A percentile compares a stretch with the other conserved stretches of the same genome.
Conservation (phyloP, 1,140 invertebrate species). For the Nymphalis io region DNA sequence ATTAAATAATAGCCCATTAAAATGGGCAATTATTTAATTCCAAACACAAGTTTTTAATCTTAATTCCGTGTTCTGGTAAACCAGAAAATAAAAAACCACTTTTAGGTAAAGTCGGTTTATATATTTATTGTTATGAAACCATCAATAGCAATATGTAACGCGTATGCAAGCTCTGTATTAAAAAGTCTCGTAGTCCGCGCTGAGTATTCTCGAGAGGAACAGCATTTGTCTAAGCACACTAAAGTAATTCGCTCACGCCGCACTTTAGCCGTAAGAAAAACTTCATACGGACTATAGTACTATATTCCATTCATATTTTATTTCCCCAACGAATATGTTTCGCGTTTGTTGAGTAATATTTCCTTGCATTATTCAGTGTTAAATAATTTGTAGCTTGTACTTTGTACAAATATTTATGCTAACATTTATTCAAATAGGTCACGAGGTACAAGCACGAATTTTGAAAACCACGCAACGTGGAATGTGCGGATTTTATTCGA, state of each 20-base stretch:
- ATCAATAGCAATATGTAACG: background rate
- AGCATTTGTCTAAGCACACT: background rate
- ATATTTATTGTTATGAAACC: no score
- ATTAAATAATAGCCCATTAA: no score
- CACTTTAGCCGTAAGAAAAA: background rate
- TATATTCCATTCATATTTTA: background rate
- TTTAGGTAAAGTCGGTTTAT: no score
- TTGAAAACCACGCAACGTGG: background rate
- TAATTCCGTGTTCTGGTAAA: no score
- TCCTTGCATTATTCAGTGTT: background rate
- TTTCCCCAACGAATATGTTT: conserved; percentile 1
- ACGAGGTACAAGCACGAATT: conserved; percentile 12
- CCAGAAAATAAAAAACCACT: no score
- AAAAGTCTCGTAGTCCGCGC: background rate
- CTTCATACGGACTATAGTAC: background rate
- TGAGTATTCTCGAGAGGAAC: background rate
- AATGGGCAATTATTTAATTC: no score
- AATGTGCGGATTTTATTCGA: background rate
- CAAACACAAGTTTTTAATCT: no score
- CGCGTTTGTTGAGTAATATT: background rate
- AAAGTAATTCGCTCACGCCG: background rate
- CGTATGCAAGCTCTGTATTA: background rate
- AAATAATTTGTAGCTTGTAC: conserved; percentile 11
- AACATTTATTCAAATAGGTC: conserved; percentile 11
- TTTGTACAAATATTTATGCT: conserved; percentile 3